Percentiles rank a stretch among this genome's conserved stretches.
These are phyloP conservation scores for Panorpa germanica DNA, from an alignment of 2,888 invertebrate genomes.

Conservation along the genomic window DNA sequence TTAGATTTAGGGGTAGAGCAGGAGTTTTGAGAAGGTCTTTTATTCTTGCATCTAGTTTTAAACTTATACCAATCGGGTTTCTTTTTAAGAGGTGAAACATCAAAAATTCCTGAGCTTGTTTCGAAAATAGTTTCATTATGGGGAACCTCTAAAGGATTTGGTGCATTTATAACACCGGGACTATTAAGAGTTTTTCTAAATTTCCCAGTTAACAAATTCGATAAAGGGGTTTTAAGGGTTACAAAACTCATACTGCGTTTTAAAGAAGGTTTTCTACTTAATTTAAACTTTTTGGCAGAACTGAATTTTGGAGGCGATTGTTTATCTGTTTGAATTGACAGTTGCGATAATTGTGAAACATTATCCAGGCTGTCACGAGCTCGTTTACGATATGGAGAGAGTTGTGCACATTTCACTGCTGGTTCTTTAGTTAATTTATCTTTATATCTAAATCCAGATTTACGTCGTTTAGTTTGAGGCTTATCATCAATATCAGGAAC, in stretches of 20 bases:
- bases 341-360: slow-evolving; percentile 20
- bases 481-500: slow-evolving; percentile 3
- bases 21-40: too few relatives aligned
- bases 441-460: too few relatives aligned
- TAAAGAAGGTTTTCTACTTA: slow-evolving; percentile 22
- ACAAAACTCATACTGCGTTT: slow-evolving; percentile 24
- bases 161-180: too few relatives aligned
- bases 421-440: slow-evolving; percentile 2
- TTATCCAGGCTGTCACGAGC: slow-evolving; percentile 23
- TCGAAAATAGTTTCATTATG: background rate
- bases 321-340: slow-evolving; percentile 18
- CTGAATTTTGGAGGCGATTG: slow-evolving; percentile 17
- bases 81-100: too few relatives aligned
- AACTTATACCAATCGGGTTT: too few relatives aligned
- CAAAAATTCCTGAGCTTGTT: too few relatives aligned
- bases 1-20: too few relatives aligned
- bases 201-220: slow-evolving; percentile 18
- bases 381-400: too few relatives aligned
- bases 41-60: too few relatives aligned
- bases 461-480: too few relatives aligned
- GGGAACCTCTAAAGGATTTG: too few relatives aligned
- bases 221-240: slow-evolving; percentile 21
- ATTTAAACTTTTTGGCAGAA: slow-evolving; percentile 22
- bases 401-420: slow-evolving; percentile 16
- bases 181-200: too few relatives aligned